Percentiles rank a stretch among this genome's conserved stretches.
These are phyloP conservation scores for Pristiophorus japonicus DNA, from an alignment of 2,113 vertebrate species.

Conservation along the genomic window DNA sequence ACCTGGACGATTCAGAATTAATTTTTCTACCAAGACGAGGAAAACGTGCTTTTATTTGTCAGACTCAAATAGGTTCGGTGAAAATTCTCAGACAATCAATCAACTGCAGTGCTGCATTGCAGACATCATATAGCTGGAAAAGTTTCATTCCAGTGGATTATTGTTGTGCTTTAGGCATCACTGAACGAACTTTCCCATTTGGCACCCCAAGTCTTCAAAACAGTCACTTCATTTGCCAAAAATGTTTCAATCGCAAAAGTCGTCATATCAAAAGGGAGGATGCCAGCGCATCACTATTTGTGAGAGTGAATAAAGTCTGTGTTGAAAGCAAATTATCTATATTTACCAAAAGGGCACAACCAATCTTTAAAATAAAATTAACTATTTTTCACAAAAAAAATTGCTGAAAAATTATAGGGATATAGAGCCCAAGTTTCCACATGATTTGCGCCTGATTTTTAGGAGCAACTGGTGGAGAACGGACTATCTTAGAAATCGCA, in stretches of 20 bases:
- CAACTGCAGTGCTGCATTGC: neutral
- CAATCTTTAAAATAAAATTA: neutral
- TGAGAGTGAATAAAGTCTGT: neutral
- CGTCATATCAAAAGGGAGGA: neutral
- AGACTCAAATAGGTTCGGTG: neutral
- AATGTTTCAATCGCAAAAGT: neutral
- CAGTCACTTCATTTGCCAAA: neutral
- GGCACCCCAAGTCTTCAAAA: neutral
- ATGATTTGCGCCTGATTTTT: too few relatives aligned
- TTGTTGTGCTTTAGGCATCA: neutral
- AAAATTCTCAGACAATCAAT: neutral
- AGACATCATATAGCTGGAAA: neutral
- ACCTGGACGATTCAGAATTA: neutral
- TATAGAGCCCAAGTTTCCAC: too few relatives aligned
- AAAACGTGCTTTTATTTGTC: neutral
- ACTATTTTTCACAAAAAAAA: neutral
- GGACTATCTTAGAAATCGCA: too few relatives aligned
- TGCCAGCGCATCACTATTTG: neutral
- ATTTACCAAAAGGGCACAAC: neutral
- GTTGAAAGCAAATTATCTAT: neutral
- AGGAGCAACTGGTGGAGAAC: too few relatives aligned
- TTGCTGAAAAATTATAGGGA: neutral
- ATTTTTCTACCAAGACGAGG: neutral
- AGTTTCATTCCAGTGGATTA: neutral
- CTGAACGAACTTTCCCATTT: neutral